These are phyloP conservation scores for Mesocricetus auratus DNA, from an alignment of 2,113 vertebrate species.

Conservation along the genomic window DNA sequence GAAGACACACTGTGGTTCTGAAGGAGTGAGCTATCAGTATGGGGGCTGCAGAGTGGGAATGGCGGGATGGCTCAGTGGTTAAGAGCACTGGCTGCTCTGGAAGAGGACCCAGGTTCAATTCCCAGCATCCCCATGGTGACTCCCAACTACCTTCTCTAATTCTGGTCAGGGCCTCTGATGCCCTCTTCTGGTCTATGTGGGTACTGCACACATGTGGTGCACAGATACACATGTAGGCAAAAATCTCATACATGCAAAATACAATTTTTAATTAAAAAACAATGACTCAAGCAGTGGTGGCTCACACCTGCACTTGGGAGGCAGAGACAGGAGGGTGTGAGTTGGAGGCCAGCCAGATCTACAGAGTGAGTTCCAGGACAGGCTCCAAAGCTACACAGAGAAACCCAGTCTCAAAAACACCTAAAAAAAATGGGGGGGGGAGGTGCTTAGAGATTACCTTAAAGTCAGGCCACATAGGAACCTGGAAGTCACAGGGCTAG, in stretches of 20 bases:
- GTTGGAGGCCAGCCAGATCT: too few relatives aligned
- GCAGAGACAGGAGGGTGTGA: too few relatives aligned
- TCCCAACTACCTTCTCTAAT: background rate
- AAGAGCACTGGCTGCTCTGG: background rate
- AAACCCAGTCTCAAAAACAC: background rate
- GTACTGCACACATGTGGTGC: background rate
- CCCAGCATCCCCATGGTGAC: background rate
- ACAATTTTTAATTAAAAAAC: background rate
- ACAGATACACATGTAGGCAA: background rate
- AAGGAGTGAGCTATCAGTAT: background rate
- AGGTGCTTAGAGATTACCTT: background rate
- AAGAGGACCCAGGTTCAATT: background rate
- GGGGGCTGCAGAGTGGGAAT: background rate
- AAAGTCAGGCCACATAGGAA: background rate
- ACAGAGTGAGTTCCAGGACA: too few relatives aligned
- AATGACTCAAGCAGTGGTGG: too few relatives aligned
- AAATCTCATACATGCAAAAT: background rate
- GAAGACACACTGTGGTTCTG: background rate
- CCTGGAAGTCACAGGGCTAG: background rate
- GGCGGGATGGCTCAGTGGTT: background rate
- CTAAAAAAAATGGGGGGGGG: background rate
- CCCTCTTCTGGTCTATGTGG: background rate
- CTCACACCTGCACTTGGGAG: too few relatives aligned
- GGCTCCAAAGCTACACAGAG: too few relatives aligned
- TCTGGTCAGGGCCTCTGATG: too few relatives aligned